Evolutionary conservation across 2,113 vertebrate species (phyloP), one percentile per base, ranked within the genome.

Genomic region (Anoura caudifer): DNA sequence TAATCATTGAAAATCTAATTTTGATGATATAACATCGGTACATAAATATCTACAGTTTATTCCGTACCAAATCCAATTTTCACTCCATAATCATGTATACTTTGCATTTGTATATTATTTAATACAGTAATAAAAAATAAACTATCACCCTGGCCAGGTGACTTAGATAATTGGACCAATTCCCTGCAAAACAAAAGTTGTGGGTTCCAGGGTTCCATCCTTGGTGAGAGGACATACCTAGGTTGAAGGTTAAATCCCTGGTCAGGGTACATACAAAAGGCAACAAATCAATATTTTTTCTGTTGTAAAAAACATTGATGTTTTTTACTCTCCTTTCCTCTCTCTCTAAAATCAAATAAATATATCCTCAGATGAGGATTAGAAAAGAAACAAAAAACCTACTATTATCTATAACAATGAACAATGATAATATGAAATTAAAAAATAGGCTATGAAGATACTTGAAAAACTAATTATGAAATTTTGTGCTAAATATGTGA

Each of bases 1-100:
- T 70, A 93, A 95, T 75, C 19, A 63, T 72, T 20, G 31, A 96
- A 95, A 91, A 91, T 83, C n/a, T 17, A 41, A 5, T 77, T 76
- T 80, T 67, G 10, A 54, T 72, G 9, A 61, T 33, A 82, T 1
- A 36, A 28, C 36, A 73, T 1, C 81, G 67, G 72, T 1, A 52
- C 15, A 41, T 77, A 45, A 7, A 47, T 87, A 26, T 3, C 24
- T 33, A 24, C 11, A 92, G 13, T 8, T 87, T 9, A 72, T 72
- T 56, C 4, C 2, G 38, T 31, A 31, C 0, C 10, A 79, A 83
- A 81, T 63, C 59, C 41, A 80, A 5, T 28, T 90, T 73, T 52
- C 4, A 0, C 3, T 94, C 3, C 45, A 13, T 63, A 63, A 63
- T 36, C 10, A 12, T 43, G 6, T 84, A 69, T 69, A 11, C 56